Evolutionary conservation across 2,888 invertebrate species (phyloP), one percentile per base, ranked within the genome.

Genomic region (Athalia circularis): DNA sequence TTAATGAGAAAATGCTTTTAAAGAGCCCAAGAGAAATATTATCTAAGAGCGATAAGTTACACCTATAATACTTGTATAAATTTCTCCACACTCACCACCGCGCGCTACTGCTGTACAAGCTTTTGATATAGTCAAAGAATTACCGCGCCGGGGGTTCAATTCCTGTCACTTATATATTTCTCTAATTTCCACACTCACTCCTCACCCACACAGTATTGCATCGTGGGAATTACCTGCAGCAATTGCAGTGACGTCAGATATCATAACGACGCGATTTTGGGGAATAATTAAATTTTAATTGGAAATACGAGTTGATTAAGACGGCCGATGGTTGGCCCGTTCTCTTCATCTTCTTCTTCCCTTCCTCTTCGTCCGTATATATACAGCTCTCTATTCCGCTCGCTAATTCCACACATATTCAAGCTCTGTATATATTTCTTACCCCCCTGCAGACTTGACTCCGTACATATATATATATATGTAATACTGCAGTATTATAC

Each of bases 1-100:
- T 93, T 93, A 93, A 93, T 93, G 93, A 92, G 92, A 91, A 92
- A 92, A 93, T 93, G 93, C 93, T 93, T 93, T 93, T 92, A 93
- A 92, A 92, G 92, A 92, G 91, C 88, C 78, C 86, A 82, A 86
- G 88, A 88, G 88, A 90, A 88, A 90, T 90, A 89, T 87, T 86
- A 87, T 88, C 89, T 87, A 87, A 86, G 87, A 86, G 87, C 88
- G 86, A 90, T 89, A 89, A 90, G 88, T 90, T 89, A 90, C 87
- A 15, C 72, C 72, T 7, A 4, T 47, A 43, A 43, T 45, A 13
- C 70, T 62, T 43, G 13, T 6, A 45, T 13, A 4, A 3, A 8
- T 54, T 57, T 54, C n/a, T 43, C 29, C 29, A 29, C 29, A 29
- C 29, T 2, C 29, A 29, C 29, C 29, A 29, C 29, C 29, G 29